phyloP scores from a whole-genome alignment of 2,113 vertebrate species.

The Saimiri boliviensis region DNA sequence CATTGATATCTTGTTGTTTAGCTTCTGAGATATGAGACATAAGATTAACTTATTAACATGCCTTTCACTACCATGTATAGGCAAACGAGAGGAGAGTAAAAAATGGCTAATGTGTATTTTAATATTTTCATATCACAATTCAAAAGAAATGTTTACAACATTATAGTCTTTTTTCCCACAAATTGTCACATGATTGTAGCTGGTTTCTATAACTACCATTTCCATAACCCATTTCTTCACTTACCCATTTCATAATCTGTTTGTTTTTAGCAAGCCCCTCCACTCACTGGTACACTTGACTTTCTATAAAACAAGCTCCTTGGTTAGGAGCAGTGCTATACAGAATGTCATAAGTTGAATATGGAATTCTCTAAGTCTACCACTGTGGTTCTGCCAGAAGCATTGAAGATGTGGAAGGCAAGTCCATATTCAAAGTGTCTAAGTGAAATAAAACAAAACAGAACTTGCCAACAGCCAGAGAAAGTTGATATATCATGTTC shows the following conservation, averaged over 20 bases:
- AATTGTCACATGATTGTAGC: background rate
- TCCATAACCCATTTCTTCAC: background rate
- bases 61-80: background rate
- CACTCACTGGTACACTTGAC: background rate
- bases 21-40: background rate
- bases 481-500: background rate
- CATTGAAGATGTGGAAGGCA: background rate
- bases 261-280: background rate
- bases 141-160: background rate
- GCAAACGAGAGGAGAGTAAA: background rate
- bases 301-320: background rate
- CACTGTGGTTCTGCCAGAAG: background rate
- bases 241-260: background rate
- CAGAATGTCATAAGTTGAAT: background rate
- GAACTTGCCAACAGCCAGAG: background rate
- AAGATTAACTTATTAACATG: background rate
- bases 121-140: background rate
- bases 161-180: background rate
- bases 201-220: background rate
- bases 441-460: background rate
- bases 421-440: background rate
- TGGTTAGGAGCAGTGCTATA: background rate
- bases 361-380: background rate
- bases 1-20: background rate
- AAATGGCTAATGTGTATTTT: background rate